These are phyloP conservation scores for Drosophila virilis DNA, from an alignment of 1,140 invertebrate genomes.

Conservation along the genomic window DNA sequence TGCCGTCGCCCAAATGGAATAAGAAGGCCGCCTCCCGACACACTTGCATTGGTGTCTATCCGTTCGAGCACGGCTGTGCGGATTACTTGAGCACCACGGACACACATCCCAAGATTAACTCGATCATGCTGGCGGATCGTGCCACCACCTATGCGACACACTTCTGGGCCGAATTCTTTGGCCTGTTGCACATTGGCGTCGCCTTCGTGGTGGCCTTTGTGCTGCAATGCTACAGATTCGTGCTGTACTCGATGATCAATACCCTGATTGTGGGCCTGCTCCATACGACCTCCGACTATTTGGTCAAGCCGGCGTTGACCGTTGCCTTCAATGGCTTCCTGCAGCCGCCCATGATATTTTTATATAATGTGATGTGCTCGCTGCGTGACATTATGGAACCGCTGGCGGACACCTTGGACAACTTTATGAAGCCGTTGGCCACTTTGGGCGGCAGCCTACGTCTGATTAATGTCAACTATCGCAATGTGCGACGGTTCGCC, in stretches of 20 bases:
- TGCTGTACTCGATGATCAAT: slow-evolving; percentile 86
- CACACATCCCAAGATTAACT: slow-evolving; percentile 85
- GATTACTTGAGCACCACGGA: slow-evolving; percentile 88
- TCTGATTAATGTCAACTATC: slow-evolving; percentile 65
- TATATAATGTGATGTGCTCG: slow-evolving; percentile 87
- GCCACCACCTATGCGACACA: slow-evolving; percentile 86
- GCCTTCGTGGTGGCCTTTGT: slow-evolving; percentile 87
- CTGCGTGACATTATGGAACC: slow-evolving; percentile 87
- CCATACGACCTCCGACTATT: slow-evolving; percentile 88
- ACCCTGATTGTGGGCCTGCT: slow-evolving; percentile 87
- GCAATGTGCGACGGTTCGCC: slow-evolving; percentile 32
- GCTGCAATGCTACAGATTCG: slow-evolving; percentile 86
- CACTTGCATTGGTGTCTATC: slow-evolving; percentile 86
- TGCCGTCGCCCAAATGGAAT: slow-evolving; percentile 69
- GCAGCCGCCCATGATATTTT: slow-evolving; percentile 87
- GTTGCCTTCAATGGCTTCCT: slow-evolving; percentile 88
- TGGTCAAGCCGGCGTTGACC: slow-evolving; percentile 88
- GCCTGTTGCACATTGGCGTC: slow-evolving; percentile 86
- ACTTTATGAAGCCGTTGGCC: slow-evolving; percentile 71
- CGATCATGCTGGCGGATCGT: slow-evolving; percentile 86
- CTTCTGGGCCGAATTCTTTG: slow-evolving; percentile 89
- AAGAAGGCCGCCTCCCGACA: slow-evolving; percentile 57
- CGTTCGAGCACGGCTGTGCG: slow-evolving; percentile 88
- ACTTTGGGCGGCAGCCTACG: slow-evolving; percentile 60
- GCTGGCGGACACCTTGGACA: slow-evolving; percentile 83